phyloP scores from a whole-genome alignment of 2,888 invertebrate species.

The Schrankia costaestrigalis region DNA sequence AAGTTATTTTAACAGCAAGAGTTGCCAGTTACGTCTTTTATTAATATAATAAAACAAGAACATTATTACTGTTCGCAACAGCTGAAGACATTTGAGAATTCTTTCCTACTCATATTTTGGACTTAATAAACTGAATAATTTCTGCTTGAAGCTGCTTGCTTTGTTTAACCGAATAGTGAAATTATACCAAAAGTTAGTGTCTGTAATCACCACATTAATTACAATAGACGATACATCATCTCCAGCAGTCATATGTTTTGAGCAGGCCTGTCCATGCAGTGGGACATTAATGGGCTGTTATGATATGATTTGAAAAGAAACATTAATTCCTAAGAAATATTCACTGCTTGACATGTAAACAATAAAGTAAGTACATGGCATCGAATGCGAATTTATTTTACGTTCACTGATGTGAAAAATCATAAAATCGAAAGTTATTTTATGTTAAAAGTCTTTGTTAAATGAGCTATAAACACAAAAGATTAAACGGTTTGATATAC shows the following conservation, averaged over 20 bases:
- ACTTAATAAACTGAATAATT: conserved; percentile 6
- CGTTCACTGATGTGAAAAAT: conserved; percentile 40
- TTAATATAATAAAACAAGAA: conserved; percentile 30
- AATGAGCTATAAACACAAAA: conserved; percentile 42
- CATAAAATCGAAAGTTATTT: conserved; percentile 43
- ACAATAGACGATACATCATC: too few species aligned
- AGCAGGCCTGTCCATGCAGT: too few species aligned
- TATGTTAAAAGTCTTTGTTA: conserved; percentile 40
- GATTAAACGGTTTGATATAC: conserved; percentile 22
- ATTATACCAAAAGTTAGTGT: too few species aligned
- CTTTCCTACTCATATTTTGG: conserved; percentile 11
- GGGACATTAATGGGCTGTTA: too few species aligned
- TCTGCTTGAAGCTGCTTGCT: too few species aligned
- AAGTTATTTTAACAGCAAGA: conserved; percentile 26
- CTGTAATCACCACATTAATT: too few species aligned
- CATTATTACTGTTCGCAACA: conserved; percentile 15
- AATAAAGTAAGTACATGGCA: too few species aligned
- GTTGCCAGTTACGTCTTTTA: conserved; percentile 23
- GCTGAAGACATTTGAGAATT: conserved; percentile 11
- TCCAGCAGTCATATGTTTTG: too few species aligned
- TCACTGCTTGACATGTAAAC: too few species aligned
- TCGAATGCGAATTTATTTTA: conserved; percentile 40
- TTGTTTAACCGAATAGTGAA: too few species aligned
- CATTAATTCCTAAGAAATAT: too few species aligned
- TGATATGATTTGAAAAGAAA: too few species aligned